These are phyloP conservation scores for Columba livia DNA, from an alignment of 2,113 vertebrate species.

Conservation along the genomic window DNA sequence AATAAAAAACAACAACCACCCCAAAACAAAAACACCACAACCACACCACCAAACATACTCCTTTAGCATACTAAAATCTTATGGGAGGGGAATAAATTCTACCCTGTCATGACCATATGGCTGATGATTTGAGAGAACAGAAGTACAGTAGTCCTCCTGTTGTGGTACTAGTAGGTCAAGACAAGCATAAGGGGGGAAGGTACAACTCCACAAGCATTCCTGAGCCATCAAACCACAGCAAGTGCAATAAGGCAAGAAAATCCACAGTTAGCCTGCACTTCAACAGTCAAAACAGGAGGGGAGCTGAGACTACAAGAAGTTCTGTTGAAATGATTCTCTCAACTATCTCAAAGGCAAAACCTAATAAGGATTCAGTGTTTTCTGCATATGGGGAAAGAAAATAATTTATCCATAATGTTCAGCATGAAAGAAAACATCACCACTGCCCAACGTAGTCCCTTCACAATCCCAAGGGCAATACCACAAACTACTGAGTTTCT, in stretches of 20 bases:
- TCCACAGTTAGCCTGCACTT: not conserved
- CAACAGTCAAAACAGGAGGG: not conserved
- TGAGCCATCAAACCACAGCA: not conserved
- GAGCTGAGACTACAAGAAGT: not conserved
- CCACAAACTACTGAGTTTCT: not conserved
- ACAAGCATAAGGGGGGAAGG: not conserved
- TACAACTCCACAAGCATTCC: not conserved
- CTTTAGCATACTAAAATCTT: not conserved
- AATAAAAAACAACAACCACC: not conserved
- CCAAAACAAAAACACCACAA: too few relatives aligned
- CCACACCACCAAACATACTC: too few relatives aligned
- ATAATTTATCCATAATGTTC: not conserved
- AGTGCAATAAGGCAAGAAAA: not conserved
- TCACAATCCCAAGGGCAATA: not conserved
- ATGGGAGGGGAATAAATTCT: not conserved
- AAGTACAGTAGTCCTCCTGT: not conserved
- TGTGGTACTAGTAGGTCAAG: not conserved
- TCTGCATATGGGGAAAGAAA: not conserved
- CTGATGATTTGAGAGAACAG: not conserved
- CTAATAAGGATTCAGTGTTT: not conserved
- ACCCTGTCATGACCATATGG: not conserved
- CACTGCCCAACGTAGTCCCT: not conserved
- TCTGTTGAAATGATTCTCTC: not conserved
- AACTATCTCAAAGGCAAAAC: not conserved
- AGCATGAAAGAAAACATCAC: not conserved